Evolutionary conservation across 1,140 invertebrate species (phyloP).

Genomic region (Leptopilina boulardi): DNA sequence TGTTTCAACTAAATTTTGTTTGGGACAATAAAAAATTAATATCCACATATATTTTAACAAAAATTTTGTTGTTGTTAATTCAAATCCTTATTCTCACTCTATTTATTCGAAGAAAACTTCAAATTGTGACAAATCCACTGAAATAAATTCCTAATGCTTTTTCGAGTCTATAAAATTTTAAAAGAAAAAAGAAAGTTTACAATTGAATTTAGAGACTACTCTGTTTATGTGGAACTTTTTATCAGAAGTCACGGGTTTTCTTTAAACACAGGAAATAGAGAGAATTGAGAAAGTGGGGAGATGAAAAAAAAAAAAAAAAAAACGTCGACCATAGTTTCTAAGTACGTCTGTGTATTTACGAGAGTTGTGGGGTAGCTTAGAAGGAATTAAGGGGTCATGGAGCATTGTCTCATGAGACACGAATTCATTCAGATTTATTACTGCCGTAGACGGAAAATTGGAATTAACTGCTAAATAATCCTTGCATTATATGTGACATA

Average conservation of each 20-base stretch:
- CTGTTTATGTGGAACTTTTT: neutral
- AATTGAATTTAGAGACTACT: neutral
- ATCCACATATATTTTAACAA: too few species aligned
- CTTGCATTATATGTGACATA: neutral
- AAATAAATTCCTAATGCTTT: too few species aligned
- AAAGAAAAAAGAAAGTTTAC: neutral
- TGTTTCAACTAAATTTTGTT: too few species aligned
- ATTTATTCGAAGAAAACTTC: too few species aligned
- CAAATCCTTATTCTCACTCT: too few species aligned
- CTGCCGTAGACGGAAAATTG: slow-evolving; percentile 17
- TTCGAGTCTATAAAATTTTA: too few species aligned
- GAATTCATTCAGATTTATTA: slow-evolving; percentile 23
- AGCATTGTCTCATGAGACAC: neutral
- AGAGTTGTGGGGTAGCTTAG: slow-evolving; percentile 27
- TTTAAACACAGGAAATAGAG: too few species aligned
- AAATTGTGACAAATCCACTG: too few species aligned
- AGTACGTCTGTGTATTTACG: slow-evolving; percentile 24
- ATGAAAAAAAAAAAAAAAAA: neutral
- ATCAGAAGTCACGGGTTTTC: neutral
- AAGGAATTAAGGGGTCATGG: slow-evolving; percentile 20
- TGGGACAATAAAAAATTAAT: too few species aligned
- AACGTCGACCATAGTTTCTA: neutral
- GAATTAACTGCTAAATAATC: slow-evolving; percentile 20
- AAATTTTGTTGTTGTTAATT: too few species aligned
- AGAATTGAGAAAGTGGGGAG: neutral